Base-by-base conservation (phyloP, 2,113 vertebrate genomes). In the Phocoena phocoena region DNA sequence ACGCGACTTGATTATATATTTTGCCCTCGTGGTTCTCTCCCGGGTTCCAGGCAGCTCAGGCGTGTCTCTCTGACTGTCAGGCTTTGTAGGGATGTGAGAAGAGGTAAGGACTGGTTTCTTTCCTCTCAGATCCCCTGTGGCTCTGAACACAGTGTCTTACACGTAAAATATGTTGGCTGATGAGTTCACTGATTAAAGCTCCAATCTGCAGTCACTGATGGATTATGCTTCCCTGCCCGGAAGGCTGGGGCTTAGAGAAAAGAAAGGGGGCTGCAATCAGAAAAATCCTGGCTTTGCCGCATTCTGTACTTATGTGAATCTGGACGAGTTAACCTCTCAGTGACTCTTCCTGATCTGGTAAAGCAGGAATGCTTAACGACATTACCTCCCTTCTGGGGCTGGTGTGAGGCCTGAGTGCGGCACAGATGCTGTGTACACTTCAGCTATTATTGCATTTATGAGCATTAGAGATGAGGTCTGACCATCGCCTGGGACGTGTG, bases 401-500 rank as follows among this genome's bases (percentile, higher is more conserved):
- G 76, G 9, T 41, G 33, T 53, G 50, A 90, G 70, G 87, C 3
- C 21, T 0, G 6, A 18, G 53, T 2, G 9, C 15, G 18, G 13
- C 33, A 31, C 74, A 76, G 65, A 44, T 23, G 36, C 47, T 26
- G 1, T 2, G 20, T 41, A 80, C 8, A 15, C 15, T 38, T 91
- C 15, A 21, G 28, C 53, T 67, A 33, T 18, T 21, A 21, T 11
- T 18, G 26, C 44, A 38, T 28, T 14, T 53, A 13, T 3, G 20
- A 62, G 23, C 60, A 6, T 38, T 70, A 68, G 44, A 31, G 36
- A 44, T 11, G 25, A 44, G 1, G 14, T 5, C 5, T 33, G 31
- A 17, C 4, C 70, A 67, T 18, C 3, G 12, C 38, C 67, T 47
- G 33, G 20, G 26, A 44, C 0, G 0, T n/a, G 50, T 62, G 65